Conservation (phyloP, 2,888 invertebrate species). For the Epistrophe grossulariae region DNA sequence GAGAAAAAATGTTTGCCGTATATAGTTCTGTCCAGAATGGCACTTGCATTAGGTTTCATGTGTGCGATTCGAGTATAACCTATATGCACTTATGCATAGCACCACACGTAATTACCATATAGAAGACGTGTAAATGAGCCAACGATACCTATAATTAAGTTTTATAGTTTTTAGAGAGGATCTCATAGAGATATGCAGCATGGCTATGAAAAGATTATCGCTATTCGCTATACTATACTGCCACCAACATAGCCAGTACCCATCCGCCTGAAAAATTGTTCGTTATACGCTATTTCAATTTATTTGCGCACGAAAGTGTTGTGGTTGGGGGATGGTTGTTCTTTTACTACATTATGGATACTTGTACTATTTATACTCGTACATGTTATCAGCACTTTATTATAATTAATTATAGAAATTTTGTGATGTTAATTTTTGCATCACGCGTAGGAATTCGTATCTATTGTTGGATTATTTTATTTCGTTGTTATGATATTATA, state of each 20-base stretch:
- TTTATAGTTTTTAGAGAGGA: not conserved
- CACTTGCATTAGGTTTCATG: not conserved
- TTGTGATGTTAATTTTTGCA: too few relatives aligned
- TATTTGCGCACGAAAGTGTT: not conserved
- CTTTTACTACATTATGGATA: too few relatives aligned
- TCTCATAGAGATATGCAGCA: not conserved
- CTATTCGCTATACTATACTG: not conserved
- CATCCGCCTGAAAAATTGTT: not conserved
- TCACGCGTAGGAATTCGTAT: too few relatives aligned
- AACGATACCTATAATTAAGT: constrained; percentile 11
- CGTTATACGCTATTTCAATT: not conserved
- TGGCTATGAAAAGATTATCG: constrained; percentile 10
- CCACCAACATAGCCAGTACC: not conserved
- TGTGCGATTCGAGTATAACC: not conserved
- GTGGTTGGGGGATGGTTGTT: not conserved
- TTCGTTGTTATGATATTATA: too few relatives aligned
- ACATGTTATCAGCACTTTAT: too few relatives aligned
- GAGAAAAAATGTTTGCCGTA: not conserved
- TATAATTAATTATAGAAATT: too few relatives aligned
- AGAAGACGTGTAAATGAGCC: not conserved
- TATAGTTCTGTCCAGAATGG: not conserved
- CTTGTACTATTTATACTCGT: too few relatives aligned
- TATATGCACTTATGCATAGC: too few relatives aligned
- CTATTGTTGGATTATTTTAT: too few relatives aligned
- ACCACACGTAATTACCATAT: not conserved